Conservation (phyloP, 2,113 vertebrate genomes). For the Jacana jacana region DNA sequence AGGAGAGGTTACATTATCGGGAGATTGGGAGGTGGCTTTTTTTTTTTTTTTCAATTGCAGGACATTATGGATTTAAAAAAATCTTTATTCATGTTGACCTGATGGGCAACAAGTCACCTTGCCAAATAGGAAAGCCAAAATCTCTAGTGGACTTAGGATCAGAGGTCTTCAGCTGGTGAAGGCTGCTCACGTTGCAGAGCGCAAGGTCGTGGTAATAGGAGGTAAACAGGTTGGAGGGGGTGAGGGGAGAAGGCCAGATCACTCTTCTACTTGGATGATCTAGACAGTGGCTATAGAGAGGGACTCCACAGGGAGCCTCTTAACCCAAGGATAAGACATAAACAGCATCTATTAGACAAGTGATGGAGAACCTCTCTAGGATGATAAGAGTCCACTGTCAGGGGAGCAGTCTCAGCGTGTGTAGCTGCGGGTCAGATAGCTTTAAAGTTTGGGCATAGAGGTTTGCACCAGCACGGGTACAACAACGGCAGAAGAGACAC, state of each 20-base stretch:
- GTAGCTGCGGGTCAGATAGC: not conserved
- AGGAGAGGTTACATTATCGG: constrained; percentile 37
- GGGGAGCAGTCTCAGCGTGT: not conserved
- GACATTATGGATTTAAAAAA: constrained; percentile 13
- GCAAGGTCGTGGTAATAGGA: constrained; percentile 1
- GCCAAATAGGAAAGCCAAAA: constrained; percentile 71
- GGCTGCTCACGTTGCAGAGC: constrained; percentile 24
- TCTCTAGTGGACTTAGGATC: constrained; percentile 66
- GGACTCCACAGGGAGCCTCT: not conserved
- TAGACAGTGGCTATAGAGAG: not conserved
- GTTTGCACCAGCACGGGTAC: not conserved
- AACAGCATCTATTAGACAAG: not conserved
- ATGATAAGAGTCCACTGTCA: not conserved
- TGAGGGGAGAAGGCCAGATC: not conserved
- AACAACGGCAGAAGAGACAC: not conserved
- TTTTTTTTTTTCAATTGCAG: not conserved
- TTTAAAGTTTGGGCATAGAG: fast-evolving
- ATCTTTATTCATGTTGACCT: constrained; percentile 71
- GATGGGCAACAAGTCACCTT: constrained; percentile 48
- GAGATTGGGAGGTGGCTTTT: not conserved
- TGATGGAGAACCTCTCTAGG: not conserved
- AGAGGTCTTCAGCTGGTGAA: constrained; percentile 67
- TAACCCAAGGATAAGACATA: not conserved
- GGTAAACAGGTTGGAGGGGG: constrained; percentile 39
- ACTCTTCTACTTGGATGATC: not conserved